These are phyloP conservation scores for Megatriorchis doriae DNA, from an alignment of 2,113 vertebrate genomes.

Conservation along the genomic window DNA sequence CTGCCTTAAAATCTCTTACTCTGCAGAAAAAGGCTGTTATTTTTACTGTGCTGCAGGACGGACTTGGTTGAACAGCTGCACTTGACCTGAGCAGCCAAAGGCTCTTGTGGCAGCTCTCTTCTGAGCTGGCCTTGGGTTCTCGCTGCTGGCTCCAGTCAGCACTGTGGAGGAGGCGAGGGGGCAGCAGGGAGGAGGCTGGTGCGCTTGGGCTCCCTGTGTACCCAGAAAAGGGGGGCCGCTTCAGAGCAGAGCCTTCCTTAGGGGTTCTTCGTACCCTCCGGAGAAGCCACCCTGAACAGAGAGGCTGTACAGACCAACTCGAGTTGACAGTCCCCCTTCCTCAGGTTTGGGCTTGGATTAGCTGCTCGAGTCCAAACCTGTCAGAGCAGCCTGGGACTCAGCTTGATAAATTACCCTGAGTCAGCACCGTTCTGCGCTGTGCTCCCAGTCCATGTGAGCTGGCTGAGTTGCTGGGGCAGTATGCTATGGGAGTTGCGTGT, in stretches of 20 bases:
- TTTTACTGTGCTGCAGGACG: background rate
- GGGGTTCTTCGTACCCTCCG: background rate
- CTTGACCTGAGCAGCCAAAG: background rate
- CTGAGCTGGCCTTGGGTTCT: background rate
- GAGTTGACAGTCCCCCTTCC: background rate
- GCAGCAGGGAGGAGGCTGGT: background rate
- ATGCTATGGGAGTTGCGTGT: accelerated
- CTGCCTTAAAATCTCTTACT: background rate
- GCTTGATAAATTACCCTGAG: background rate
- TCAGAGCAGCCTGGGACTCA: background rate
- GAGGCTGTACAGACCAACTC: background rate
- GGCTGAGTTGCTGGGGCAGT: background rate
- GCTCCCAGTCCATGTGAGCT: background rate
- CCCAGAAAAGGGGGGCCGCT: background rate
- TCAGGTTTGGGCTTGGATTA: background rate
- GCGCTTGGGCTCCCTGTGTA: background rate
- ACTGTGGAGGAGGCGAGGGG: accelerated
- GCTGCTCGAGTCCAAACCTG: background rate
- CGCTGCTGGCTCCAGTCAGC: background rate
- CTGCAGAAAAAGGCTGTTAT: background rate
- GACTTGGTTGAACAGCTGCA: background rate
- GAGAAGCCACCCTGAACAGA: background rate
- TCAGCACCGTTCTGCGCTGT: background rate
- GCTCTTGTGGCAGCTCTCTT: background rate
- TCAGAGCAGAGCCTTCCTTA: background rate